These are phyloP conservation scores for Athalia circularis DNA, from an alignment of 2,888 invertebrate genomes.

Conservation along the genomic window DNA sequence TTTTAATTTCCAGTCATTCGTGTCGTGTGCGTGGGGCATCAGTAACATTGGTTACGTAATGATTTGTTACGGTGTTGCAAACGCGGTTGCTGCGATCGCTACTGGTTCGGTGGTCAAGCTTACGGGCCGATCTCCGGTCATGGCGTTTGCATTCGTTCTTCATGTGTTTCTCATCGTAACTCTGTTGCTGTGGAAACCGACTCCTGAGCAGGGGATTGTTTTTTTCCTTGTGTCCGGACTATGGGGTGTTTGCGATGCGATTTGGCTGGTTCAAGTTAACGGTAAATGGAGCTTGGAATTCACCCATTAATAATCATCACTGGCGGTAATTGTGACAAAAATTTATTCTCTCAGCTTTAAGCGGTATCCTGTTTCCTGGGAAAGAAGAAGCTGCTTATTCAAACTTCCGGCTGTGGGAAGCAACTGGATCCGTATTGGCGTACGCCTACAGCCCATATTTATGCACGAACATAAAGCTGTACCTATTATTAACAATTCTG, in stretches of 20 bases:
- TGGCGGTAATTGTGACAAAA: too few relatives aligned
- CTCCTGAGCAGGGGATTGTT: constrained; percentile 80
- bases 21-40: constrained; percentile 92
- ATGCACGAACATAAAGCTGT: constrained; percentile 84
- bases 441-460: constrained; percentile 87
- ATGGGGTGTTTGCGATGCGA: constrained; percentile 93
- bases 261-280: constrained; percentile 95
- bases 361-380: constrained; percentile 90
- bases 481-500: constrained; percentile 81
- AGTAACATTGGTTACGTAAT: constrained; percentile 94
- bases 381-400: constrained; percentile 93
- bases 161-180: constrained; percentile 83
- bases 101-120: constrained; percentile 88
- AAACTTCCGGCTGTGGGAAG: constrained; percentile 95
- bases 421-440: constrained; percentile 91
- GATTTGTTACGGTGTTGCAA: constrained; percentile 93
- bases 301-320: background rate
- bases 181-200: constrained; percentile 84
- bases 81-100: constrained; percentile 89
- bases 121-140: constrained; percentile 87
- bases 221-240: constrained; percentile 88
- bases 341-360: constrained; percentile 79
- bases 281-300: constrained; percentile 78
- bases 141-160: constrained; percentile 83
- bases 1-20: constrained; percentile 80